phyloP scores from a whole-genome alignment of 2,797 vertebrate genomes.

The Myotis daubentonii region DNA sequence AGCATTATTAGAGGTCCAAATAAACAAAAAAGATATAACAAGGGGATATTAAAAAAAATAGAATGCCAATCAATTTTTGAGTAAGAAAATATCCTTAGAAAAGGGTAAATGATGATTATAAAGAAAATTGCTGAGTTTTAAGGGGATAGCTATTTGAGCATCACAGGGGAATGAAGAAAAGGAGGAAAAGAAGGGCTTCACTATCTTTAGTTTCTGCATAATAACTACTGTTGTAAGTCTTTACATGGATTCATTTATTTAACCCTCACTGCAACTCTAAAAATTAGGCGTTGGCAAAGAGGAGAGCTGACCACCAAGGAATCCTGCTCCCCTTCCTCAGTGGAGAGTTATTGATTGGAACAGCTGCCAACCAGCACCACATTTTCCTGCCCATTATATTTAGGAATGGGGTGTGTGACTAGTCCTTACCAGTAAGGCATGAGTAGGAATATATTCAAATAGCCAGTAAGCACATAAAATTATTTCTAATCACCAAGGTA shows the following conservation, averaged over 20 bases:
- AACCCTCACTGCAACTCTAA: neutral
- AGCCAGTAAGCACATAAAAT: neutral
- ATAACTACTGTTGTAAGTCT: neutral
- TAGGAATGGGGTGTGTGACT: neutral
- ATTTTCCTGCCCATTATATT: neutral
- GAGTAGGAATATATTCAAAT: neutral
- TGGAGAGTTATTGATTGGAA: neutral
- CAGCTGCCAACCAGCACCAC: neutral
- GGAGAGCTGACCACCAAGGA: neutral
- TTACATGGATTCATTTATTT: neutral
- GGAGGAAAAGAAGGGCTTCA: neutral
- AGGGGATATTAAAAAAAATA: neutral
- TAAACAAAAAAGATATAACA: neutral
- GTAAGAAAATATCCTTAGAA: neutral
- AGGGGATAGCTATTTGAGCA: neutral
- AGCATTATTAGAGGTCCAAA: neutral
- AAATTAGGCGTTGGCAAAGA: neutral
- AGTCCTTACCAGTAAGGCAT: neutral
- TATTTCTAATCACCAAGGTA: neutral
- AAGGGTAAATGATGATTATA: neutral
- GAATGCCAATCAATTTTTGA: neutral
- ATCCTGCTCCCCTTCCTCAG: neutral
- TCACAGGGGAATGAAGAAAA: neutral
- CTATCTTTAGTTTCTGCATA: neutral
- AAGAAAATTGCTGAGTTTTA: constrained; percentile 1